Base-by-base conservation (phyloP, 2,113 vertebrate species). In the Cheirogaleus medius region DNA sequence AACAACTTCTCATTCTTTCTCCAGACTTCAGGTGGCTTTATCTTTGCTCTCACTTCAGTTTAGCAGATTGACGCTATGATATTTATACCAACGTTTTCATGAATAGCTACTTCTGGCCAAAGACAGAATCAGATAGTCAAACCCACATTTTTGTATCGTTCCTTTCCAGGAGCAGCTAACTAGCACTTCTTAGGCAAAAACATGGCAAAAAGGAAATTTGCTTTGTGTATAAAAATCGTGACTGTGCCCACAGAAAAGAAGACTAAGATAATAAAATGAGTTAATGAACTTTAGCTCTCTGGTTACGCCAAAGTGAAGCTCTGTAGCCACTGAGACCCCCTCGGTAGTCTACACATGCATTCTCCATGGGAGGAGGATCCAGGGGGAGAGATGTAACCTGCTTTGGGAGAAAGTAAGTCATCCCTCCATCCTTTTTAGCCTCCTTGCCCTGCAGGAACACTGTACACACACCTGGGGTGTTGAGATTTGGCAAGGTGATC, bases 401-500 rank as follows among this genome's bases (percentile, higher is more conserved):
- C 21, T 39, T 37, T 83, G 90, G 96, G 97, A 76, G 95, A 95
- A 93, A 97, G 94, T 3, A 90, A 96, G 90, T 90, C 96, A 34
- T 44, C 83, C 93, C 60, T 1, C 6, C 1, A 1, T 49, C 93
- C 58, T 69, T n/a, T 32, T 82, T 74, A 7, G 1, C 96, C 97
- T 96, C 94, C 91, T 3, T 34, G 37, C 97, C 97, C 98, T n/a
- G 96, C 25, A 52, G 97, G 98, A 90, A n/a, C 97, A 69, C 97
- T 95, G 87, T 39, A 18, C 92, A 69, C 49, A 92, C 98, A 98
- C 98, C 98, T 98, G 98, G 98, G 98, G 97, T 95, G 97, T 66
- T 29, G 44, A 91, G 98, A 97, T 97, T 98, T 99, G 98, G 98
- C 98, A 98, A 52, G 96, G 91, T 49, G 87, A 98, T 93, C 98